phyloP scores from a whole-genome alignment of 2,113 vertebrate genomes.

The Macaca nemestrina region DNA sequence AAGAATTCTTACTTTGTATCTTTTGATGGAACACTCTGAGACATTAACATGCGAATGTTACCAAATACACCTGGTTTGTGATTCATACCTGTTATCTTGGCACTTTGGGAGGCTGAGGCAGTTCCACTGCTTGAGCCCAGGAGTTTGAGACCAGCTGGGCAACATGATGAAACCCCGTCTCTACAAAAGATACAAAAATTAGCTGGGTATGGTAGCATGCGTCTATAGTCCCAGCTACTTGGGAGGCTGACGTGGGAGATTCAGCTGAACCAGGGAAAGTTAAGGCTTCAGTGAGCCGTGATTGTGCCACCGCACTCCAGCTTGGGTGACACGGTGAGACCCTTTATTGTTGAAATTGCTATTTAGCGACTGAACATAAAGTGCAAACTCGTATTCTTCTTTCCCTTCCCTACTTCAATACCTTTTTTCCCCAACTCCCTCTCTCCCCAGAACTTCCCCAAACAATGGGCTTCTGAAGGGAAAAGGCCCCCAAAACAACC shows the following conservation, averaged over 20 bases:
- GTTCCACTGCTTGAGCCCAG: too few relatives aligned
- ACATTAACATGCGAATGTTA: background rate
- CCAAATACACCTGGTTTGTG: background rate
- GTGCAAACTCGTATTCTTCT: background rate
- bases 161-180: too few relatives aligned
- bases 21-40: background rate
- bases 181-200: too few relatives aligned
- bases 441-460: background rate
- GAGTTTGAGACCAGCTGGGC: too few relatives aligned
- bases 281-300: too few relatives aligned
- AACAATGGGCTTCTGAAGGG: background rate
- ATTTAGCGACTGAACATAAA: background rate
- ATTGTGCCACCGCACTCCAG: too few relatives aligned
- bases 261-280: too few relatives aligned
- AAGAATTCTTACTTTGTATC: background rate
- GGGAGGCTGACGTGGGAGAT: too few relatives aligned
- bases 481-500: background rate
- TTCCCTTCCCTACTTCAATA: background rate
- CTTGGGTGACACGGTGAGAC: too few relatives aligned
- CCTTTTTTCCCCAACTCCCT: background rate
- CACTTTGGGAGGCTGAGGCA: too few relatives aligned
- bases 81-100: background rate
- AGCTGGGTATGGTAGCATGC: too few relatives aligned
- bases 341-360: slow-evolving; percentile 2
- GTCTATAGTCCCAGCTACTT: too few relatives aligned